Base-by-base conservation (phyloP, 2,888 invertebrate species). In the Acanthopleura granulata region DNA sequence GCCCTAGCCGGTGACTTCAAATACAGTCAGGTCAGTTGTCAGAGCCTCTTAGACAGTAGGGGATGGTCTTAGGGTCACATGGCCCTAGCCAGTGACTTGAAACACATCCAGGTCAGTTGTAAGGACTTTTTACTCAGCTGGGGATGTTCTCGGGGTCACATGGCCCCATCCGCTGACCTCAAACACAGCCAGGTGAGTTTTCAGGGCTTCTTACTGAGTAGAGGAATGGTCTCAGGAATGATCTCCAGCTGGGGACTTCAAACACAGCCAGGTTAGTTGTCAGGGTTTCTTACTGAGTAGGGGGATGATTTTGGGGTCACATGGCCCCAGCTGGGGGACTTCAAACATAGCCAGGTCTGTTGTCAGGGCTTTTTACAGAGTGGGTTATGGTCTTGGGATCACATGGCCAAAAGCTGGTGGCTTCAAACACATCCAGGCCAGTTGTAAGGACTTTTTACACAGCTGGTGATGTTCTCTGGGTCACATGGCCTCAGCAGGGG, bases 381-480 rank as follows among this genome's bases (percentile, higher is more conserved):
- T 40, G 40, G 40, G 40, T 6, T 40, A 3, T 40, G 40, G 40
- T 40, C 75, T 25, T 22, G 61, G 61, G 61, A 6, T 6, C 4
- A 40, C 40, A 87, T 90, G 88, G 84, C 87, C 15, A 89, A 88
- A 89, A 9, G 89, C 89, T 57, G 90, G 86, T 1, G 81, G 90
- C 77, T 84, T 86, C 75, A 90, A 90, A 77, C 73, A 79, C 49
- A 78, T 78, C 62, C 85, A 87, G 83, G 88, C 87, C n/a, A n/a
- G n/a, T n/a, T n/a, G n/a, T n/a, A n/a, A n/a, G n/a, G n/a, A n/a
- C n/a, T n/a, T n/a, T n/a, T n/a, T n/a, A n/a, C n/a, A n/a, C n/a
- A n/a, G n/a, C n/a, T n/a, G n/a, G n/a, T n/a, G n/a, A n/a, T 90
- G 88, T 88, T 89, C 89, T 0, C 75, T 89, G 50, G 90, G 90